A percentile compares a stretch with the other conserved stretches of the same genome.
Conservation (phyloP, 2,113 vertebrate species). For the Hemibagrus wyckioides region DNA sequence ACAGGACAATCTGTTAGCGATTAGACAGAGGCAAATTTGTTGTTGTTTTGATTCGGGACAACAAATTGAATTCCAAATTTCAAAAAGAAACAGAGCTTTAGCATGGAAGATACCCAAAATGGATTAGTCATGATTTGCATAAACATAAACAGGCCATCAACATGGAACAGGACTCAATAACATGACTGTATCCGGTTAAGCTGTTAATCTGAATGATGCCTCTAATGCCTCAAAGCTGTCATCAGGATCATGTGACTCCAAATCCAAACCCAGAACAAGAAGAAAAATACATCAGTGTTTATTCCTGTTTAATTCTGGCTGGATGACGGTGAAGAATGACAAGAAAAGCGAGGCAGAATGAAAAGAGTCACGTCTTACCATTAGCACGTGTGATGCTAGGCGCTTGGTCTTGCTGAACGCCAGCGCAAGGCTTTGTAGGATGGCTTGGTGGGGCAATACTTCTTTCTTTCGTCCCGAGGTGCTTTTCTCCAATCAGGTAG, state of each 20-base stretch:
- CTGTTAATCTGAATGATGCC: too few species aligned
- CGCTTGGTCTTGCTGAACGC: conserved; percentile 16
- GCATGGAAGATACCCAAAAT: conserved; percentile 6
- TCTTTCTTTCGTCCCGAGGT: conserved; percentile 16
- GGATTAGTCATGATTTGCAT: conserved; percentile 3
- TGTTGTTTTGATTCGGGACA: not conserved
- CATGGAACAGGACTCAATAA: not conserved
- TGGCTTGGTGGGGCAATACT: conserved; percentile 9
- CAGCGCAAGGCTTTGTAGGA: conserved; percentile 7
- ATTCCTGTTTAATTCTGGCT: not conserved
- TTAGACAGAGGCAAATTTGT: conserved; percentile 8
- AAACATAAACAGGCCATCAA: not conserved
- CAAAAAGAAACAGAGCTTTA: not conserved
- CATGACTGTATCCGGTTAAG: not conserved
- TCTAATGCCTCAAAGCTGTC: not conserved
- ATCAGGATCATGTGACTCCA: not conserved
- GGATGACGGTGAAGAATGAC: not conserved
- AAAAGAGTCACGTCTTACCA: conserved; percentile 37
- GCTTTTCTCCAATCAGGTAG: conserved; percentile 10
- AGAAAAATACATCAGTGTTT: too few species aligned
- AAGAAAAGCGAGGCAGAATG: not conserved
- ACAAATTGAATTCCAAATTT: not conserved
- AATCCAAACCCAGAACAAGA: not conserved
- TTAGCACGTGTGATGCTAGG: conserved; percentile 30
- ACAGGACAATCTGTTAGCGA: not conserved